Evolutionary conservation across 37 sponge, comb jelly and placozoan species (phyloP).

Genomic region (Agelas oroides): DNA sequence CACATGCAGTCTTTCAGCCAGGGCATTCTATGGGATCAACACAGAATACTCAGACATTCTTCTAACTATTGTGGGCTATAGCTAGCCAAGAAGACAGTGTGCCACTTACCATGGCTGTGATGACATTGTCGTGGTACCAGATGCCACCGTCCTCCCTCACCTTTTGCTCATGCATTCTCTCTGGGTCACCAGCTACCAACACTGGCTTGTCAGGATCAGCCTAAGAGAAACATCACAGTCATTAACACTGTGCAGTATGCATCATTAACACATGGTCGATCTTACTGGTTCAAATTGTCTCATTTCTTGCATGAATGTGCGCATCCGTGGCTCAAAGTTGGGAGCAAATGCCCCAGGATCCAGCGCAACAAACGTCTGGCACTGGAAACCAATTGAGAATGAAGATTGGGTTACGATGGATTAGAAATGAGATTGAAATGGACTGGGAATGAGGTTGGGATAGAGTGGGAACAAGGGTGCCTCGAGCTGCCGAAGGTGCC

Average conservation of each 20-base stretch:
- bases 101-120: conserved; percentile 80
- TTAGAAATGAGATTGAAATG: background rate
- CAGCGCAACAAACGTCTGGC: conserved; percentile 90
- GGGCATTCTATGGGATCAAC: conserved; percentile 31
- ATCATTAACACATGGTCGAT: background rate
- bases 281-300: conserved; percentile 83
- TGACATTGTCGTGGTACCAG: conserved; percentile 70
- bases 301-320: conserved; percentile 73
- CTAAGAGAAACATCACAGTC: conserved; percentile 57
- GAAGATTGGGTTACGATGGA: background rate
- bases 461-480: too few relatives aligned
- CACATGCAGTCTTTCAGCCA: conserved; percentile 52
- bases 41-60: background rate
- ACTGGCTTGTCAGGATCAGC: conserved; percentile 76
- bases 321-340: conserved; percentile 74
- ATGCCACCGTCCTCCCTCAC: conserved; percentile 75
- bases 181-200: conserved; percentile 93
- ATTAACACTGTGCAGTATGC: background rate
- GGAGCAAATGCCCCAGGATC: conserved; percentile 85
- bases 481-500: too few relatives aligned
- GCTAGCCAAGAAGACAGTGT: too few relatives aligned
- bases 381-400: conserved; percentile 60
- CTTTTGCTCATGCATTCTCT: conserved; percentile 47
- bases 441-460: too few relatives aligned
- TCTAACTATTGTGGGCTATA: too few relatives aligned